Evolutionary conservation across 1,140 invertebrate species (phyloP), one percentile per base, ranked within the genome.

Genomic region (Battus philenor): DNA sequence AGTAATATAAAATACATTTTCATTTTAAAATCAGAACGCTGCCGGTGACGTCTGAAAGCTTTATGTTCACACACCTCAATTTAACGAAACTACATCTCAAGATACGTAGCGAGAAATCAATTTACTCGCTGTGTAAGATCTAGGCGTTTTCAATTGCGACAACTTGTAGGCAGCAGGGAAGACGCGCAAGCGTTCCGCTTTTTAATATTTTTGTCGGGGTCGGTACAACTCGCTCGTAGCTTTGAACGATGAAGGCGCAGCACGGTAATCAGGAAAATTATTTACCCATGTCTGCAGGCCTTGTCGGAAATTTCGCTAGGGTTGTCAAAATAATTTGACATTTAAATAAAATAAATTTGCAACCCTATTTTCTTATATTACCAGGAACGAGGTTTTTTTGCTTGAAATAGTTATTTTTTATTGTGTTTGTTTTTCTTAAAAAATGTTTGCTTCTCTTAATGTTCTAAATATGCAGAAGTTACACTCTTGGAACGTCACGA

Each of bases 251-350:
- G 57, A 61, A 71, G 72, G 67, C 57, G 78, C 45, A 58, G 65
- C 62, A 66, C 74, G 73, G 71, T 83, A 83, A 83, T 81, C 75
- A 83, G 67, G 66, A 65, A 79, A 83, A 79, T 83, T 83, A 79
- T 83, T 83, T 83, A 83, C 79, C 69, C 73, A 79, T 68, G 71
- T 80, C 73, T 80, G 52, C 65, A 44, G 44, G 56, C 33, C 62
- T 62, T 53, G 58, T 60, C 56, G 62, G 47, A 46, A 68, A 65
- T 54, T 55, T 47, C 10, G 9, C 18, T 59, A 83, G 74, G 79
- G 79, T 26, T 80, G 53, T 1, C 50, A 45, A 27, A 41, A 8
- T 7, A 2, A 13, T 16, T 12, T 20, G 17, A 2, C 9, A 17
- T 2, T 15, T 13, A 13, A 36, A 36, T 4, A 17, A 7, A 9